Evolutionary conservation across 1,140 invertebrate species (phyloP), one percentile per base, ranked within the genome.

Genomic region (Forficula auricularia): DNA sequence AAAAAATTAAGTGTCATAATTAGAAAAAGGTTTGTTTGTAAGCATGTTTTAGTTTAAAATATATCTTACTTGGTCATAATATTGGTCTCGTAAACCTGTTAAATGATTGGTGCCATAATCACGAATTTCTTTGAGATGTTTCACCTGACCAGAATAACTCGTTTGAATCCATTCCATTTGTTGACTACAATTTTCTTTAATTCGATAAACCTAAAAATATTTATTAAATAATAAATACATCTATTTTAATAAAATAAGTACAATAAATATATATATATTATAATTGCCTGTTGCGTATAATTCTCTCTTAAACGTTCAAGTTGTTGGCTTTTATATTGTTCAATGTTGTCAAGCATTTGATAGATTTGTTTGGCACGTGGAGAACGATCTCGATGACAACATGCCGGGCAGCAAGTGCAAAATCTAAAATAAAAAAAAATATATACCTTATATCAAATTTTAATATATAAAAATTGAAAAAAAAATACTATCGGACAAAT

Each of bases 111-210:
- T 80, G 3, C 90, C 88, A 54, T 89, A 91, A 51, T 94, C 85
- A 38, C 84, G 66, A 46, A 95, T 85, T 51, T 90, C 87, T 45
- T 78, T 72, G 13, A 94, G 66, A 59, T 92, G 84, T 52, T 79
- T 82, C 16, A 82, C 77, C 64, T 92, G 87, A 12, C 73, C 71
- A 48, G 82, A 76, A 59, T 95, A 95, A 56, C 84, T 92, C 52
- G 81, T 85, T 54, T 87, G 75, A 44, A 94, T 86, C 75, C 82
- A 86, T 55, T 94, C 89, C 60, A 92, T 79, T 66, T 94, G 88
- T 55, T 85, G 82, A 10, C 79, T 73, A 55, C 87, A 94, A 52
- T 94, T 94, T 50, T 94, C 87, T 54, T 85, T 81, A 46, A 94
- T 90, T 50, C 80, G 73, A 55, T 80, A 75, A 35, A 88, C 82